Conservation (phyloP, 1,140 invertebrate genomes). For the Philotrypesis tridentata region DNA sequence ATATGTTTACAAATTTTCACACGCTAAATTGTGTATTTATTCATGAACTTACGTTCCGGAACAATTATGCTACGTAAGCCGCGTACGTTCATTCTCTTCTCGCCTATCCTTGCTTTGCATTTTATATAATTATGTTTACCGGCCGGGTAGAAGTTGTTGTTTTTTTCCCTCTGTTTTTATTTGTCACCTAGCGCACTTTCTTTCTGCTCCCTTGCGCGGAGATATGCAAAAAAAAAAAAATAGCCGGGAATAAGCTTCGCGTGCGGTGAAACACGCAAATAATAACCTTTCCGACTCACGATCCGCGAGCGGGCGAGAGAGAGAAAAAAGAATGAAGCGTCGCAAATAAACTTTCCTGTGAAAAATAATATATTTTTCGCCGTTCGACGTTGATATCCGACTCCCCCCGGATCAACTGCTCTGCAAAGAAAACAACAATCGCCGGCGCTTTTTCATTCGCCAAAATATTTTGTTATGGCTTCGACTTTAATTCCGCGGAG, state of each 20-base stretch:
- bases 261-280: not conserved
- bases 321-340: too few species aligned
- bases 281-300: not conserved
- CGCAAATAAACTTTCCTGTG: not conserved
- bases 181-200: not conserved
- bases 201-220: not conserved
- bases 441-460: too few species aligned
- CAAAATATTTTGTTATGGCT: too few species aligned
- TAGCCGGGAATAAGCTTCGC: not conserved
- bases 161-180: not conserved
- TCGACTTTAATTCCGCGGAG: too few species aligned
- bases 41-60: not conserved
- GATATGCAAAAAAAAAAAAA: not conserved
- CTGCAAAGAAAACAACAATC: too few species aligned
- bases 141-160: not conserved
- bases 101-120: constrained; percentile 11
- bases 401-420: too few species aligned
- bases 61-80: not conserved
- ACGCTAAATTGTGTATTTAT: not conserved
- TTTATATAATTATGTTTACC: constrained; percentile 27
- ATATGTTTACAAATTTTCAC: constrained; percentile 2
- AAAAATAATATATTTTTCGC: too few species aligned
- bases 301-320: too few species aligned
- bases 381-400: too few species aligned
- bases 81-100: constrained; percentile 8